A percentile compares a stretch with the other conserved stretches of the same genome.
phyloP scores from a whole-genome alignment of 2,888 invertebrate species.

The Protodeltote pygarga region DNA sequence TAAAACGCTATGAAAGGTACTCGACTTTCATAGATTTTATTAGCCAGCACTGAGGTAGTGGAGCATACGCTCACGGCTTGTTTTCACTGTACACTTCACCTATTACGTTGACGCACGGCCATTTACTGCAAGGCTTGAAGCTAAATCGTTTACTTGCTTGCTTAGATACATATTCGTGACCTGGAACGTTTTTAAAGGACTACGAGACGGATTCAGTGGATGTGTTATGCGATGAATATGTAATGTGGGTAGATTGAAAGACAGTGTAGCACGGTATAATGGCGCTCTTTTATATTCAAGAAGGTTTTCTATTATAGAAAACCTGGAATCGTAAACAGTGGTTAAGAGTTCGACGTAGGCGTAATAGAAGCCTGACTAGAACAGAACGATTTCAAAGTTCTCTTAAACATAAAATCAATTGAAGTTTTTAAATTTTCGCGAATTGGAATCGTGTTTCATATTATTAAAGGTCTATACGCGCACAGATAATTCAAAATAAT shows the following conservation, averaged over 20 bases:
- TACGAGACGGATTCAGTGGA: conserved; percentile 27
- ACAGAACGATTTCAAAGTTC: too few species aligned
- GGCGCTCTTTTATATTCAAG: conserved; percentile 29
- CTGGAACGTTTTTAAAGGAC: conserved; percentile 45
- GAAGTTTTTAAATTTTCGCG: too few species aligned
- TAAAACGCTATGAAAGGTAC: conserved; percentile 28
- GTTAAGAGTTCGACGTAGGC: background rate
- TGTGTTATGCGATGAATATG: conserved; percentile 45
- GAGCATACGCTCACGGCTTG: conserved; percentile 31
- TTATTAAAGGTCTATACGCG: too few species aligned
- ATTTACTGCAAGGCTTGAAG: conserved; percentile 50
- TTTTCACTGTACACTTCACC: conserved; percentile 55
- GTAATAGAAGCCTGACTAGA: too few species aligned
- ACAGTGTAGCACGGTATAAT: conserved; percentile 43
- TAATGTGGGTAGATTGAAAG: conserved; percentile 48
- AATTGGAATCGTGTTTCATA: too few species aligned
- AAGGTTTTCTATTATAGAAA: conserved; percentile 27
- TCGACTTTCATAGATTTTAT: conserved; percentile 35
- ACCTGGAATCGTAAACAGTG: conserved; percentile 24
- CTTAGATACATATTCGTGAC: conserved; percentile 50
- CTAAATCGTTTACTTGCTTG: conserved; percentile 53
- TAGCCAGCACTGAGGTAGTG: conserved; percentile 5
- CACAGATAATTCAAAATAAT: too few species aligned
- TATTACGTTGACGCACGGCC: conserved; percentile 52
- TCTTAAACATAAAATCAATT: conserved; percentile 6